These are phyloP conservation scores for Caerostris extrusa DNA, from an alignment of 1,140 invertebrate genomes.

Conservation along the genomic window DNA sequence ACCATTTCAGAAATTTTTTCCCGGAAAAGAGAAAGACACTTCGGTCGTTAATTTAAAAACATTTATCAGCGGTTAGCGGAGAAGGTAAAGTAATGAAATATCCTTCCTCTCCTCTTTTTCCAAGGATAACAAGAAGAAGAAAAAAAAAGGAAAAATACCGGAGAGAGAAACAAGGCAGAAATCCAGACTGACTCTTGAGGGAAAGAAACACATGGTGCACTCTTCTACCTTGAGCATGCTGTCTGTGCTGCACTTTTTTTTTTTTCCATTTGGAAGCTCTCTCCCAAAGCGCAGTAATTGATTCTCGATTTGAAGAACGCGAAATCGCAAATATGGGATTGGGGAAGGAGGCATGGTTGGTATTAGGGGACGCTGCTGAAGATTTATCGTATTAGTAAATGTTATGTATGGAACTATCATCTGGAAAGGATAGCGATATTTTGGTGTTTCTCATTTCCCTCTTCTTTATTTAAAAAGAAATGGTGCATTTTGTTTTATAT, in stretches of 20 bases:
- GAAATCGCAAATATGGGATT: slow-evolving; percentile 49
- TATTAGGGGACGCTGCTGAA: slow-evolving; percentile 15
- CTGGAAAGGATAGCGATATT: too few relatives aligned
- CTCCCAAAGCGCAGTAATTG: slow-evolving; percentile 57
- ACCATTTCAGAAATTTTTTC: slow-evolving; percentile 10
- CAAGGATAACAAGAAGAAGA: neutral
- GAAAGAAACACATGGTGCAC: slow-evolving; percentile 75
- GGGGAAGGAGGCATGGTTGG: neutral
- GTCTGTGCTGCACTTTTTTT: neutral
- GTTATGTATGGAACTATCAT: neutral
- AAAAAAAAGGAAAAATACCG: slow-evolving; percentile 34
- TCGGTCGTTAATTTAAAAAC: slow-evolving; percentile 77
- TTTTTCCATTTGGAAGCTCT: neutral
- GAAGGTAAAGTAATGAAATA: slow-evolving; percentile 76
- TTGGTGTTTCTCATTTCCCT: too few relatives aligned
- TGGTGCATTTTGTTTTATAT: too few relatives aligned
- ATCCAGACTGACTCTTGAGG: slow-evolving; percentile 72
- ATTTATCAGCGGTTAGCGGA: slow-evolving; percentile 74
- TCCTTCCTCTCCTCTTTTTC: neutral
- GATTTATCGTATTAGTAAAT: slow-evolving; percentile 67
- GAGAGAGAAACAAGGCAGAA: slow-evolving; percentile 32
- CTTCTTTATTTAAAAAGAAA: too few relatives aligned
- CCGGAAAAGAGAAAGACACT: slow-evolving; percentile 56
- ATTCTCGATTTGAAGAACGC: slow-evolving; percentile 76
- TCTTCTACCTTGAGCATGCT: neutral